A percentile compares a stretch with the other conserved stretches of the same genome.
These are phyloP conservation scores for Limanda limanda DNA, from an alignment of 2,113 vertebrate genomes.

Conservation along the genomic window DNA sequence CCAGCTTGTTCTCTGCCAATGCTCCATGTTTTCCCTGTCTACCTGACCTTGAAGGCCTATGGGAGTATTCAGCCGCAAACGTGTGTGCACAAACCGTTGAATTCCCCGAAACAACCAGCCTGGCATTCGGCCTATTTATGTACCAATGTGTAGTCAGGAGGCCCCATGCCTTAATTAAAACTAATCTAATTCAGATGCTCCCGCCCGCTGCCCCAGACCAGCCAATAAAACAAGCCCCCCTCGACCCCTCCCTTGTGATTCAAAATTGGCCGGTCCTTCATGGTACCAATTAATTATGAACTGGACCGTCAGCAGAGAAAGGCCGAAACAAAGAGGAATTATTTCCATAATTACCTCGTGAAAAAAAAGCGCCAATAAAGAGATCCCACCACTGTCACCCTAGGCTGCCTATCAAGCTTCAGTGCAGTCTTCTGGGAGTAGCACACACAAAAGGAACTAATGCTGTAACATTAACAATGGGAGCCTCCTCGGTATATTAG, in stretches of 20 bases:
- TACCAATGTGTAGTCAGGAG: slow-evolving; percentile 60
- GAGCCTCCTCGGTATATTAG: slow-evolving; percentile 53
- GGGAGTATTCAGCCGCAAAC: slow-evolving; percentile 43
- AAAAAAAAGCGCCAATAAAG: slow-evolving; percentile 48
- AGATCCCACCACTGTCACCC: slow-evolving; percentile 52
- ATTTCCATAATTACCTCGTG: slow-evolving; percentile 74
- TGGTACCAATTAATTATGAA: slow-evolving; percentile 71
- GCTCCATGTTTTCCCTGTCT: slow-evolving; percentile 55
- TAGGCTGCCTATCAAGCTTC: slow-evolving; percentile 59
- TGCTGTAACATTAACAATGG: slow-evolving; percentile 63
- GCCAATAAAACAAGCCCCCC: slow-evolving; percentile 70
- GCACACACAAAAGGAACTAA: slow-evolving; percentile 68
- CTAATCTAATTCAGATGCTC: slow-evolving; percentile 77
- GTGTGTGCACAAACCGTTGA: slow-evolving; percentile 40
- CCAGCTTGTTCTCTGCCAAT: slow-evolving; percentile 16
- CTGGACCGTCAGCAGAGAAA: slow-evolving; percentile 54
- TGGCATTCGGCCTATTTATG: slow-evolving; percentile 63
- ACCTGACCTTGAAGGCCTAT: slow-evolving; percentile 63
- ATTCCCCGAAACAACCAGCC: slow-evolving; percentile 53
- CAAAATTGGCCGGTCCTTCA: slow-evolving; percentile 70
- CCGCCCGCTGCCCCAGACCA: slow-evolving; percentile 57
- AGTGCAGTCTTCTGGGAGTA: slow-evolving; percentile 53
- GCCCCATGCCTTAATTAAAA: slow-evolving; percentile 75
- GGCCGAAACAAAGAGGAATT: slow-evolving; percentile 69
- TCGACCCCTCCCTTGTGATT: slow-evolving; percentile 65